Conservation (phyloP, 2,888 invertebrate species). For the Drosophila mimetica region DNA sequence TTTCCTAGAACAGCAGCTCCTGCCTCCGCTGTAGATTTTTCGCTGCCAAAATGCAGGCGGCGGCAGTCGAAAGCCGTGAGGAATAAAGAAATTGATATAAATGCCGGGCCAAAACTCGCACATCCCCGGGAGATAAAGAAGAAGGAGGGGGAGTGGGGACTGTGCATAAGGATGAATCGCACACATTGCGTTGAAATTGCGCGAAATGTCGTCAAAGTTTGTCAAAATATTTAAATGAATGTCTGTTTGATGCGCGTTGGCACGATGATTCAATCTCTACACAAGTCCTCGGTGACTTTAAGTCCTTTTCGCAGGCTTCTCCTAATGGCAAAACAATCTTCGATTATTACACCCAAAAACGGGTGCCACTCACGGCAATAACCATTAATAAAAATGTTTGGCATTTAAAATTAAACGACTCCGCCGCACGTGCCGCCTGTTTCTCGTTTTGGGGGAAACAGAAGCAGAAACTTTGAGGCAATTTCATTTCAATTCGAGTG, state of each 20-base stretch:
- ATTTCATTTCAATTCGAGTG: slow-evolving; percentile 69
- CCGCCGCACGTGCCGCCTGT: slow-evolving; percentile 51
- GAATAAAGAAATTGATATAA: slow-evolving; percentile 78
- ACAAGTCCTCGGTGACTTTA: slow-evolving; percentile 14
- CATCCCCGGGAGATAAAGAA: background rate
- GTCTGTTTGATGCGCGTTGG: slow-evolving; percentile 41
- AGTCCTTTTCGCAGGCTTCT: slow-evolving; percentile 14
- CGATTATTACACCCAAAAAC: slow-evolving; percentile 64
- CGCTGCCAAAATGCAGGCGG: slow-evolving; percentile 56
- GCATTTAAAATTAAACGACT: slow-evolving; percentile 77
- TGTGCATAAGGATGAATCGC: slow-evolving; percentile 27
- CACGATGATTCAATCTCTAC: slow-evolving; percentile 38
- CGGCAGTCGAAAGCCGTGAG: slow-evolving; percentile 41
- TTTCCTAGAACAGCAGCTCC: slow-evolving; percentile 45
- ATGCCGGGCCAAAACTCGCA: slow-evolving; percentile 61
- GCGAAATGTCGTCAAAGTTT: slow-evolving; percentile 71
- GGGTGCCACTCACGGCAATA: slow-evolving; percentile 67
- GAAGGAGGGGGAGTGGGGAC: background rate
- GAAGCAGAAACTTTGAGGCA: slow-evolving; percentile 68
- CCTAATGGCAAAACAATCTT: slow-evolving; percentile 68
- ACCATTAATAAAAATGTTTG: slow-evolving; percentile 76
- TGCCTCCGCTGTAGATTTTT: slow-evolving; percentile 24
- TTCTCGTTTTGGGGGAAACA: slow-evolving; percentile 17
- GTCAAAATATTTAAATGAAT: slow-evolving; percentile 61
- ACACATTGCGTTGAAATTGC: slow-evolving; percentile 56